Conservation (phyloP, 2,888 invertebrate genomes). For the Chalcosyrphus nemorum region DNA sequence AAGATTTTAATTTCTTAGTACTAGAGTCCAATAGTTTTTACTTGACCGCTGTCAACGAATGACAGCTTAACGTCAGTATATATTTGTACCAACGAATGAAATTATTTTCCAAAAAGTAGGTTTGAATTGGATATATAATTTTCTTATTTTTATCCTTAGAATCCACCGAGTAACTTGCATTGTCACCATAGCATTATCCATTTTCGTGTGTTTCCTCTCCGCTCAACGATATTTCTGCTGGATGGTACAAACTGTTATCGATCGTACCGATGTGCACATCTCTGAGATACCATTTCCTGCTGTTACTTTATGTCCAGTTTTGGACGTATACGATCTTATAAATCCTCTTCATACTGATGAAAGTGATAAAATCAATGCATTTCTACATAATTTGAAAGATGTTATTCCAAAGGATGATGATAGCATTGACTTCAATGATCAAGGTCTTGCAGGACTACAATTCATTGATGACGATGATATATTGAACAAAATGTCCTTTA, state of each 20-base stretch:
- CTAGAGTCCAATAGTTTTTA: too few species aligned
- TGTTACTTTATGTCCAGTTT: conserved; percentile 76
- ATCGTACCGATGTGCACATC: conserved; percentile 77
- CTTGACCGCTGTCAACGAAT: too few species aligned
- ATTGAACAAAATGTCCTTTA: conserved; percentile 31
- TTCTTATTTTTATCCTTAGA: too few species aligned
- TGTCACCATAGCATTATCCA: conserved; percentile 58
- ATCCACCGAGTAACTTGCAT: background rate
- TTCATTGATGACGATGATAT: conserved; percentile 13
- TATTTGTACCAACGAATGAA: too few species aligned
- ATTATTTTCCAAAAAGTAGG: too few species aligned
- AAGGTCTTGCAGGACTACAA: background rate
- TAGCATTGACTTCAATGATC: background rate
- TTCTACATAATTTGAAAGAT: conserved; percentile 1
- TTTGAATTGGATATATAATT: too few species aligned
- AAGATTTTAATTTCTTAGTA: too few species aligned
- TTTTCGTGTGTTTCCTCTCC: conserved; percentile 75
- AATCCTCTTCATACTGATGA: background rate
- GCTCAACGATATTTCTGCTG: conserved; percentile 76
- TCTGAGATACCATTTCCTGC: conserved; percentile 77
- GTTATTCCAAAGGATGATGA: background rate
- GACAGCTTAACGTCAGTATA: too few species aligned
- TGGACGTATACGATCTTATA: background rate
- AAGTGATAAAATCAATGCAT: background rate
- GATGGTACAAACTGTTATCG: conserved; percentile 78